phyloP scores from a whole-genome alignment of 1,140 invertebrate genomes.

The Calliopsis andreniformis region DNA sequence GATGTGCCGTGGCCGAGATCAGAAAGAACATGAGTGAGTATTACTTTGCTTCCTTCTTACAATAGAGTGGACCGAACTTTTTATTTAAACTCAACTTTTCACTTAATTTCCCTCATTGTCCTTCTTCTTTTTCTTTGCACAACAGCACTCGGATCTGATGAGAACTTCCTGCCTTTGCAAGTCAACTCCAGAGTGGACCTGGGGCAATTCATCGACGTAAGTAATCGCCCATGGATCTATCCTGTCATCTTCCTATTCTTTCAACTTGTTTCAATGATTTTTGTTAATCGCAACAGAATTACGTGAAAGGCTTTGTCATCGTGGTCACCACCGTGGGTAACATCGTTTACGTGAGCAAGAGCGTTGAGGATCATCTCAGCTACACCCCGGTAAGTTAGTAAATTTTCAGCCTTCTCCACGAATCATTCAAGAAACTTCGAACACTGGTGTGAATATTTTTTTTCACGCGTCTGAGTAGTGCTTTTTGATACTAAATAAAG shows the following conservation, averaged over 20 bases:
- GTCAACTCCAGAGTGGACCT: constrained; percentile 72
- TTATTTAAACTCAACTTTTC: too few species aligned
- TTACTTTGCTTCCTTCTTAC: too few species aligned
- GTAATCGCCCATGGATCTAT: constrained; percentile 48
- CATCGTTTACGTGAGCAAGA: constrained; percentile 93
- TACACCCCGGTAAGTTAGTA: constrained; percentile 93
- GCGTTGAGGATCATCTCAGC: constrained; percentile 91
- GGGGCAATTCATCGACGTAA: constrained; percentile 75
- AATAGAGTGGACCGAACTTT: too few species aligned
- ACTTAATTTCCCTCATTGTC: neutral
- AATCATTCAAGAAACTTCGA: too few species aligned
- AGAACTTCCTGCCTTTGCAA: constrained; percentile 65
- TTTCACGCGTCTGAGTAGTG: too few species aligned
- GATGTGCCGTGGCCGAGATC: constrained; percentile 90
- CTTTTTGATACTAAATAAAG: too few species aligned
- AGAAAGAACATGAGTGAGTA: too few species aligned
- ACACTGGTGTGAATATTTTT: too few species aligned
- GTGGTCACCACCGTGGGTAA: constrained; percentile 91
- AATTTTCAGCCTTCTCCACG: too few species aligned
- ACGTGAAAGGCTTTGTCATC: constrained; percentile 87
- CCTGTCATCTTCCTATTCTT: constrained; percentile 8
- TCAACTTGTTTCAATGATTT: constrained; percentile 28
- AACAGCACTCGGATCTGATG: constrained; percentile 70
- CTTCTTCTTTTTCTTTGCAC: neutral
- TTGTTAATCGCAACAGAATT: constrained; percentile 54